These are phyloP conservation scores for Lepus oiostolus DNA, from an alignment of 2,797 vertebrate genomes.

Conservation along the genomic window DNA sequence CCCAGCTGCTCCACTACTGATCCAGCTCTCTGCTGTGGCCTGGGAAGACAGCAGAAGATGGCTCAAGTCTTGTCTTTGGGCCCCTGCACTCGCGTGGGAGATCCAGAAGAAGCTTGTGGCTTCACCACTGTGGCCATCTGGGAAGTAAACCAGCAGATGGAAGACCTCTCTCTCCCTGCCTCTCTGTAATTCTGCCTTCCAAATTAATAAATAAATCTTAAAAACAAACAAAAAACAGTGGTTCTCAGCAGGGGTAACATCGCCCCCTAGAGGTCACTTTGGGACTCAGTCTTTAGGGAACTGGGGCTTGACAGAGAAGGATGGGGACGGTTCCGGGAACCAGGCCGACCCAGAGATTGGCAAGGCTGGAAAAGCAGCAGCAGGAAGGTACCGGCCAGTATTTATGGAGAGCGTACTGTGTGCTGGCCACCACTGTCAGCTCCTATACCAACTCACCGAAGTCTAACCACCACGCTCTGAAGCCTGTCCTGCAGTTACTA, in stretches of 20 bases:
- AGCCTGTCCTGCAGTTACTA: not conserved
- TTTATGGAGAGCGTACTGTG: not conserved
- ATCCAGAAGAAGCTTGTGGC: too few relatives aligned
- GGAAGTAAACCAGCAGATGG: too few relatives aligned
- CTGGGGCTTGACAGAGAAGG: accelerated
- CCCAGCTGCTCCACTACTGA: too few relatives aligned
- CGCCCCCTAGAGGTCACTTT: constrained; percentile 41
- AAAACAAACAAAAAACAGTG: too few relatives aligned
- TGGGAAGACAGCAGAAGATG: too few relatives aligned
- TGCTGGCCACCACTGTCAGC: not conserved
- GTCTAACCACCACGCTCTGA: not conserved
- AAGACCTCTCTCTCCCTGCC: too few relatives aligned
- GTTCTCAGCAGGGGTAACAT: not conserved
- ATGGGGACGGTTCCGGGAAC: accelerated
- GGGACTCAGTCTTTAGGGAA: not conserved
- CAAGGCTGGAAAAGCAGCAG: not conserved
- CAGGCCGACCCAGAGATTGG: not conserved
- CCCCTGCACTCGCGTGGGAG: too few relatives aligned
- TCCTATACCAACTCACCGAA: not conserved
- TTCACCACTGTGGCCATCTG: too few relatives aligned
- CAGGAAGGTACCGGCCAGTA: not conserved
- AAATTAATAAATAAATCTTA: too few relatives aligned
- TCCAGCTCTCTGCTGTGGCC: too few relatives aligned
- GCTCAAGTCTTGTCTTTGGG: too few relatives aligned
- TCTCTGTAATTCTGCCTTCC: too few relatives aligned